Conservation (phyloP, 2,113 vertebrate genomes). For the Etheostoma cragini region DNA sequence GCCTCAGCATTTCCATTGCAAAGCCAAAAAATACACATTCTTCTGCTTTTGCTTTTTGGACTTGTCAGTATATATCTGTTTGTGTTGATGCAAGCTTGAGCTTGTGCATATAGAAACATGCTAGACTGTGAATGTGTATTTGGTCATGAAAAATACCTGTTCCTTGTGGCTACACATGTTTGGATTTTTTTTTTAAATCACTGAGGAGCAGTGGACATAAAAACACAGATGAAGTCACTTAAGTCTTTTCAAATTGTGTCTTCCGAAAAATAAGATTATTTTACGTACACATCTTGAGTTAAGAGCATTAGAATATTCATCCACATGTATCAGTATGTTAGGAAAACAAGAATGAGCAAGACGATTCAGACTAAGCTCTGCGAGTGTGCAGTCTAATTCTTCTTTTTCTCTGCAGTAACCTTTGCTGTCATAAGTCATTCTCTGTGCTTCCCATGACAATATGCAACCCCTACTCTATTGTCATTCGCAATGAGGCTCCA, state of each 20-base stretch:
- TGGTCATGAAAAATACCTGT: constrained; percentile 1
- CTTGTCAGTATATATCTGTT: constrained; percentile 11
- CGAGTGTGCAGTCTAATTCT: constrained; percentile 10
- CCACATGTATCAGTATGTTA: constrained; percentile 11
- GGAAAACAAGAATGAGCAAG: neutral
- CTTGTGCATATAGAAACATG: constrained; percentile 9
- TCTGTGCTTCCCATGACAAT: constrained; percentile 55
- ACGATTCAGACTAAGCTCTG: neutral
- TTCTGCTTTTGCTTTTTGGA: constrained; percentile 9
- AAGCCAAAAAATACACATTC: constrained; percentile 43
- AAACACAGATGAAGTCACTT: neutral
- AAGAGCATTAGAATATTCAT: neutral
- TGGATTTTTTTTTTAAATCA: neutral
- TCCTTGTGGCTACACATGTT: neutral
- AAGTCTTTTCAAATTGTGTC: neutral
- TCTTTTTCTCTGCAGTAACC: constrained; percentile 33
- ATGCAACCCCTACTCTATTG: constrained; percentile 46
- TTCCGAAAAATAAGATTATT: neutral
- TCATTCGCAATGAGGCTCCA: constrained; percentile 58
- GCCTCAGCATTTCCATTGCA: constrained; percentile 30
- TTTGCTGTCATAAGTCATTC: constrained; percentile 50
- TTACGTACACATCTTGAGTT: neutral
- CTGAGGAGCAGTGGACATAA: neutral
- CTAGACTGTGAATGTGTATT: constrained; percentile 7
- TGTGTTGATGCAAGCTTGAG: constrained; percentile 1